Base-by-base conservation (phyloP, 2,113 vertebrate genomes). In the Formicarius rufipectus region DNA sequence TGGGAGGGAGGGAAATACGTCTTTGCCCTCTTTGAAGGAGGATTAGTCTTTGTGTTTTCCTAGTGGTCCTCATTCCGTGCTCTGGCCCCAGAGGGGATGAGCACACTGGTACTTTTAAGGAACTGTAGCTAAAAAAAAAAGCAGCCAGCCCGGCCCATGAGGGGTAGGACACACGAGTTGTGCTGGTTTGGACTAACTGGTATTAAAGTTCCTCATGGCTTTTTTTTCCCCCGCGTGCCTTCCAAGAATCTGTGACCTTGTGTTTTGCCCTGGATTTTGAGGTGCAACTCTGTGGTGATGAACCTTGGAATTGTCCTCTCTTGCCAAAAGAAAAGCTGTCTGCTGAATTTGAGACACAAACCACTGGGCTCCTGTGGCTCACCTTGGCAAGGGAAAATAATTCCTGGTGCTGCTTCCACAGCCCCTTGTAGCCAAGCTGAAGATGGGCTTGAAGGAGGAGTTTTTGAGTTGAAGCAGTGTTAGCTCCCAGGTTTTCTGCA, bases 161-260 rank as follows among this genome's bases (percentile, higher is more conserved):
- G 9, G 30, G 50, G 9, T 42, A 44, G 59, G 79, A 6, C 8
- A 17, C 5, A 20, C 1, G 2, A 37, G 6, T 60, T 83, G 20
- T 73, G 17, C n/a, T 52, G 30, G 0, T 49, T 28, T 50, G 56
- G 47, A 47, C 11, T 63, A 14, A 28, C 2, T 21, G 22, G 4
- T 75, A 30, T 4, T 33, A 50, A n/a, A 59, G 3, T 24, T 39
- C n/a, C 27, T 7, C 3, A 14, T 5, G 0, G 8, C 6, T 59
- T 15, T 15, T 14, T 12, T 35, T 13, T 4, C 11, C 1, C 9
- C 17, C 4, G 0, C 8, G 2, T 37, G 23, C 21, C 13, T 73
- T 42, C 31, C 24, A 28, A 3, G 20, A 16, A 7, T n/a, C 14
- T 8, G 8, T 44, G 28, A 76, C n/a, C 25, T n/a, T 49, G 25